Percentiles rank a stretch among this genome's conserved stretches.
These are phyloP conservation scores for Drosophila recens DNA, from an alignment of 2,888 invertebrate species.

Conservation along the genomic window DNA sequence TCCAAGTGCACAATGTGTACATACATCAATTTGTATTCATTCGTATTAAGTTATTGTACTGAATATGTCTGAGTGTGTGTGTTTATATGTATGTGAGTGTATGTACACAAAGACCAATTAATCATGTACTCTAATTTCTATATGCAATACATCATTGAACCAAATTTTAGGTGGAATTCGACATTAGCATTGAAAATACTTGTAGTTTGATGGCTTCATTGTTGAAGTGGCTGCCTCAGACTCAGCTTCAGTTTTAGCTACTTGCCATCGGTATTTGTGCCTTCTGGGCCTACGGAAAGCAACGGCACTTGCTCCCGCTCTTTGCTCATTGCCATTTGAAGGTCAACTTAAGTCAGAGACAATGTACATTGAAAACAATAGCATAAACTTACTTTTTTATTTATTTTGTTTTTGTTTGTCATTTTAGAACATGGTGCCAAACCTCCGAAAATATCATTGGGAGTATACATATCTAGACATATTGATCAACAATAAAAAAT, in stretches of 20 bases:
- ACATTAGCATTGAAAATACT: constrained; percentile 65
- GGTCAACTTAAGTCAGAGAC: constrained; percentile 43
- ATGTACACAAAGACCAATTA: constrained; percentile 62
- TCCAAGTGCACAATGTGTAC: constrained; percentile 30
- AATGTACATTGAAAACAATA: constrained; percentile 49
- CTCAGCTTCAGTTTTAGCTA: constrained; percentile 27
- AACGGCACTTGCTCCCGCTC: constrained; percentile 55
- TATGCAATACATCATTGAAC: constrained; percentile 69
- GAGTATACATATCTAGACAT: constrained; percentile 18
- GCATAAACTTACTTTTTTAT: constrained; percentile 27
- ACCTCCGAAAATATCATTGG: constrained; percentile 24
- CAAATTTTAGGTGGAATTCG: constrained; percentile 44
- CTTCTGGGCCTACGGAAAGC: constrained; percentile 57
- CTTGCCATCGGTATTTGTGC: constrained; percentile 58
- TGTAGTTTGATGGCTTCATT: constrained; percentile 76
- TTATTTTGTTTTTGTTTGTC: constrained; percentile 34
- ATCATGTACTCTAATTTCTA: constrained; percentile 72
- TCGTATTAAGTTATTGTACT: constrained; percentile 12
- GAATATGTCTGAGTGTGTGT: neutral
- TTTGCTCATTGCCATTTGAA: constrained; percentile 69
- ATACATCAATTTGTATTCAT: constrained; percentile 10
- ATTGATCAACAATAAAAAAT: constrained; percentile 39
- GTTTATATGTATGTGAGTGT: constrained; percentile 3
- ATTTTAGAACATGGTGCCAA: constrained; percentile 66
- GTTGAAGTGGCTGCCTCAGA: constrained; percentile 61